Evolutionary conservation across 2,113 vertebrate species (phyloP), one percentile per base, ranked within the genome.

Genomic region (Donacobius atricapilla): DNA sequence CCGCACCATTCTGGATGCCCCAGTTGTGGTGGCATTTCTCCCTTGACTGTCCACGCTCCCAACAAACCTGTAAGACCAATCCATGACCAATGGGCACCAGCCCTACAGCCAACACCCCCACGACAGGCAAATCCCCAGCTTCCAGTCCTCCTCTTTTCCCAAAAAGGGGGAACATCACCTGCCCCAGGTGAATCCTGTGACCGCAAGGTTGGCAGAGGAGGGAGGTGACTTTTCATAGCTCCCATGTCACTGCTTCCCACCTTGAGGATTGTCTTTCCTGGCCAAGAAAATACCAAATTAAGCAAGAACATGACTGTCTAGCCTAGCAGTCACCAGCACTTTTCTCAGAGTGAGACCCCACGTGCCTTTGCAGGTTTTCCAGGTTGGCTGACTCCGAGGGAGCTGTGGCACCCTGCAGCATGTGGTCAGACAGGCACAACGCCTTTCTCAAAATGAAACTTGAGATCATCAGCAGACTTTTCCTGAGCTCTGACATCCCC

Each of bases 401-500:
- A 7, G 40, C 94, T 66, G 61, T 75, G 64, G n/a, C 87, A 89
- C 57, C 30, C n/a, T 28, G 4, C 33, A 80, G 57, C 14, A 10
- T 27, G 11, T 75, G 31, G 42, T 58, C 71, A 2, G 89, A 97
- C 25, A 97, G 89, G n/a, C 82, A 97, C 3, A 7, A 91, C 64
- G 31, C 68, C 37, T 96, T 98, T 11, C 89, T 98, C 78, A 96
- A 23, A 47, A 86, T 40, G 75, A 98, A 98, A 90, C 54, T 78
- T 10, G n/a, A 64, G 40, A 85, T 97, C 51, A 98, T 98, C 94
- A 45, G 57, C n/a, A 97, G 81, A 61, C 90, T 98, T 42, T 98
- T 96, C 88, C 87, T 98, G 85, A 53, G 96, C 39, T 97, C 97
- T 0, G 96, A 98, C 3, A 33, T 96, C 20, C 95, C 95, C 31